Evolutionary conservation across 2,888 invertebrate species (phyloP), one percentile per base, ranked within the genome.

Genomic region (Apamea epomidion): DNA sequence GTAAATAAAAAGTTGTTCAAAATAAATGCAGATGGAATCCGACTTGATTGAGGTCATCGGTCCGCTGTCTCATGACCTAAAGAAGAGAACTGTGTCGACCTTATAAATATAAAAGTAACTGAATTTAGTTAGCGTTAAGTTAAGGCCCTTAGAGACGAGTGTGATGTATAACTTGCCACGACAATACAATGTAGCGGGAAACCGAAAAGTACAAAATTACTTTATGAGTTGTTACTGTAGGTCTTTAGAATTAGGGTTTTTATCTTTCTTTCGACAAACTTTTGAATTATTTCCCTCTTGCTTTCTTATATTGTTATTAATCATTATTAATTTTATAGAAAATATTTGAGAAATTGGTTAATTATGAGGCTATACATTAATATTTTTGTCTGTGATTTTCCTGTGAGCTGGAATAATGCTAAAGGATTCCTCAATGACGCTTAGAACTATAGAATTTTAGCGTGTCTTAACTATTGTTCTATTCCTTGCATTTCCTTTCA

Each of bases 31-130:
- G 87, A 88, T 94, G 95, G 95, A 96, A 95, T 96, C 91, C 92
- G 92, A 92, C 92, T 93, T 91, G 92, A 96, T 95, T 94, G 96
- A 96, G 97, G 97, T 94, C 96, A 93, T 91, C 92, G 91, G 91
- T 72, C 88, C 93, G 86, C 87, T 88, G 91, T 92, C 93, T 94
- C 93, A 93, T 95, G 97, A 95, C 96, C 96, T 93, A 96, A 92
- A 95, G 93, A 94, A 89, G 90, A 91, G 92, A 92, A 91, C 93
- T 91, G 92, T 92, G 92, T 91, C 92, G 94, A 93, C 95, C 96
- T 95, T 95, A 95, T 95, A 89, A 91, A 92, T 84, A 89, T 92
- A 92, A 91, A 92, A 91, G 92, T 91, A 91, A 91, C 73, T 87
- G 82, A 85, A 92, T 91, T 91, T 88, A 89, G 86, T 90, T 90